These are phyloP conservation scores for Dasyprocta punctata DNA, from an alignment of 2,113 vertebrate species.

Conservation along the genomic window DNA sequence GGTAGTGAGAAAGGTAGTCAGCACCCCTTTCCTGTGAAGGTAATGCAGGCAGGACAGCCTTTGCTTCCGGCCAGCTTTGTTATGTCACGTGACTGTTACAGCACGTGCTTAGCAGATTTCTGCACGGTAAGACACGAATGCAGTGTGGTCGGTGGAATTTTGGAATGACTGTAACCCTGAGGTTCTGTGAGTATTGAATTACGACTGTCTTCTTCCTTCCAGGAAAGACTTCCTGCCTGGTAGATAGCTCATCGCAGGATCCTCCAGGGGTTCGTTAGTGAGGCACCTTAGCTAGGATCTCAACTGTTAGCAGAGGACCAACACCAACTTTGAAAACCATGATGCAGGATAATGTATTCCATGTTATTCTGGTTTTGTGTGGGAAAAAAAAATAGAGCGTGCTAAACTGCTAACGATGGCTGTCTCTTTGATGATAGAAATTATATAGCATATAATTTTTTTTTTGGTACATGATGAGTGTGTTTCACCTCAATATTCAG, in stretches of 20 bases:
- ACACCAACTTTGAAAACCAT: neutral
- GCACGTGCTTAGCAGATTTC: neutral
- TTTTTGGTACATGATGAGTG: no score
- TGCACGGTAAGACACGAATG: neutral
- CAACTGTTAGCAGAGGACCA: neutral
- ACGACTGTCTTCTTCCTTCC: neutral
- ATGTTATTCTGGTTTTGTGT: neutral
- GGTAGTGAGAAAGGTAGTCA: neutral
- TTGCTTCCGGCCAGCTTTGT: neutral
- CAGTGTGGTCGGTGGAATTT: neutral
- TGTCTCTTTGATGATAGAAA: no score
- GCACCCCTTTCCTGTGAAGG: neutral
- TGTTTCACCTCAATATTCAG: slow-evolving; percentile 32
- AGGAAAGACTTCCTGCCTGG: neutral
- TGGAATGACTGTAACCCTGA: neutral
- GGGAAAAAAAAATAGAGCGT: neutral
- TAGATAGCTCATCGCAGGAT: neutral
- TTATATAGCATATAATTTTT: no score
- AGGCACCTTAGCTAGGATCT: neutral
- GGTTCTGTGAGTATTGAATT: neutral
- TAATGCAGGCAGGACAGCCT: neutral
- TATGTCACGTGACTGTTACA: neutral
- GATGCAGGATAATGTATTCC: neutral
- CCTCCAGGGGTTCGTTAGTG: neutral
- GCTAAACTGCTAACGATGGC: neutral